A percentile compares a stretch with the other conserved stretches of the same genome.
phyloP scores from a whole-genome alignment of 2,888 invertebrate species.

The Amphipoea lucens region DNA sequence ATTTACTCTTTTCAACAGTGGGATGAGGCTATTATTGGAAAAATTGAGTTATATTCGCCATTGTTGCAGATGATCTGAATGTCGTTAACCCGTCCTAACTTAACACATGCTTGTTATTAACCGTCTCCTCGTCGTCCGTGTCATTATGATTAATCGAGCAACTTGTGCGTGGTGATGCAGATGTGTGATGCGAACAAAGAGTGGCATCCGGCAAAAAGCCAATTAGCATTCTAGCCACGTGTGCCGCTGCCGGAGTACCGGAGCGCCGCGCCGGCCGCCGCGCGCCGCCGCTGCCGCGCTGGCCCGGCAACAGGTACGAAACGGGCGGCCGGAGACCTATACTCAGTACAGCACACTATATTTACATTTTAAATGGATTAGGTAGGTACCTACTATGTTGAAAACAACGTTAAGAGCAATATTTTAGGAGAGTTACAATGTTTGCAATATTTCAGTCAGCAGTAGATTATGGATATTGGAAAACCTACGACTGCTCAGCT shows the following conservation, averaged over 20 bases:
- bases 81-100: background rate
- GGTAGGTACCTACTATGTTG: slow-evolving; percentile 14
- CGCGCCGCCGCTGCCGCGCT: slow-evolving; percentile 25
- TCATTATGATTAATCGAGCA: slow-evolving; percentile 46
- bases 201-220: slow-evolving; percentile 76
- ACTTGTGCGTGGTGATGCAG: slow-evolving; percentile 41
- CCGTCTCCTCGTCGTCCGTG: slow-evolving; percentile 18
- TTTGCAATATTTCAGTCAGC: slow-evolving; percentile 5
- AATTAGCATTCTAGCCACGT: slow-evolving; percentile 81
- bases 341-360: slow-evolving; percentile 38
- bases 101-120: slow-evolving; percentile 34
- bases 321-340: slow-evolving; percentile 20
- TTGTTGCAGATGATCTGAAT: slow-evolving; percentile 12
- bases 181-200: slow-evolving; percentile 62
- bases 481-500: slow-evolving; percentile 23
- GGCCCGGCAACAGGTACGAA: slow-evolving; percentile 76
- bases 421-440: slow-evolving; percentile 17
- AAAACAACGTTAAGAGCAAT: slow-evolving; percentile 13
- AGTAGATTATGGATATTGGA: slow-evolving; percentile 28
- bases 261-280: slow-evolving; percentile 35
- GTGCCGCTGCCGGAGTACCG: slow-evolving; percentile 50
- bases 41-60: slow-evolving; percentile 28
- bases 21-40: slow-evolving; percentile 24
- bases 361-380: slow-evolving; percentile 46
- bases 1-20: slow-evolving; percentile 50